Evolutionary conservation across 92 coral and sea anemone species (phyloP), one percentile per base, ranked within the genome.

Genomic region (Muricea muricata): DNA sequence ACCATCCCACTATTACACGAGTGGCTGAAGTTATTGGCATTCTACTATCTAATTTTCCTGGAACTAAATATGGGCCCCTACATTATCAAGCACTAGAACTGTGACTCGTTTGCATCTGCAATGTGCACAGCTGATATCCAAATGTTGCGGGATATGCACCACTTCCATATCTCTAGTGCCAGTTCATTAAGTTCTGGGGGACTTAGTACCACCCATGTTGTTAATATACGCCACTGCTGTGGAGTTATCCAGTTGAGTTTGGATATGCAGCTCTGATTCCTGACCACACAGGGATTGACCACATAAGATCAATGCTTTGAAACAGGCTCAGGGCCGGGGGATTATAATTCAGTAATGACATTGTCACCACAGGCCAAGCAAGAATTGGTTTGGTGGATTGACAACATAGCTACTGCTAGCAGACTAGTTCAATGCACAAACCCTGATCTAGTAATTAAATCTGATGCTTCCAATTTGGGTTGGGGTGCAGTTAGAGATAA

Each of bases 61-160:
- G 86, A 48, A 75, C 73, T 34, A 23, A 84, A 60, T 89, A 85
- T 61, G 92, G 89, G n/a, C 92, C 70, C 14, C 57, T 85, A 8
- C 86, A 89, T 25, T 84, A 89, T 37, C 81, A 86, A 29, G 45
- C 3, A 18, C 81, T 84, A 23, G 88, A 88, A 48, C 50, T 57
- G 41, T 84, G 70, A n/a, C n/a, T n/a, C n/a, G n/a, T 55, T 26
- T 18, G 18, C 60, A 10, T 87, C 92, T 6, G 92, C 85, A 17
- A 88, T 88, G 42, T 91, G 90, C 32, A 75, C 87, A 25, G 94
- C 92, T 2, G 90, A 91, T 17, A 91, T 39, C 94, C 92, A 91
- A 80, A 88, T 75, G 35, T 71, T 23, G 33, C 87, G 34, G 11
- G 54, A 21, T 18, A 75, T 85, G 56, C 89, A 88, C 94, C 92